phyloP scores from a whole-genome alignment of 2,113 vertebrate species.

The Perca fluviatilis region DNA sequence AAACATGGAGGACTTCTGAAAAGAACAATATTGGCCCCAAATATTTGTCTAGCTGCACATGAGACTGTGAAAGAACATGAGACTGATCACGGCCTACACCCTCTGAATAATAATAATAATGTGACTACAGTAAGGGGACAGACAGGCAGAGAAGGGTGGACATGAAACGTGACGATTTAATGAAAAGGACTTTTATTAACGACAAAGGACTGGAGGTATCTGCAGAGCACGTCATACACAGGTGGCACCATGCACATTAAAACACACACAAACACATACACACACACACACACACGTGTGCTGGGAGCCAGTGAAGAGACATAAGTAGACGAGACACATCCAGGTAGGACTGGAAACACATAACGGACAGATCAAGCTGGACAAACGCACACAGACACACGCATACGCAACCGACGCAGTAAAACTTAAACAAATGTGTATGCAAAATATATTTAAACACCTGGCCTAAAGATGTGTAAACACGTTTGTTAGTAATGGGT shows the following conservation, averaged over 20 bases:
- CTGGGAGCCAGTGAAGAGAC: slow-evolving; percentile 53
- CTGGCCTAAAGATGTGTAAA: background rate
- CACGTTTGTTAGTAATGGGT: background rate
- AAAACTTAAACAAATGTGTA: background rate
- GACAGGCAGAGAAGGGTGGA: too few relatives aligned
- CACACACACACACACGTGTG: background rate
- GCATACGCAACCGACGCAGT: slow-evolving; percentile 18
- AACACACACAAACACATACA: too few relatives aligned
- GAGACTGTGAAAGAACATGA: background rate
- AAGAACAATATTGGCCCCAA: background rate
- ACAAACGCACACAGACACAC: slow-evolving; percentile 27
- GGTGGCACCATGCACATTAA: slow-evolving; percentile 22
- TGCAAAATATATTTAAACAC: background rate
- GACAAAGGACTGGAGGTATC: slow-evolving; percentile 16
- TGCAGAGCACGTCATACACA: background rate
- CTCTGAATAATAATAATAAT: slow-evolving; percentile 11
- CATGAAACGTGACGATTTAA: slow-evolving; percentile 1
- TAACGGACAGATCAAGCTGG: slow-evolving; percentile 36
- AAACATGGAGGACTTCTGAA: background rate
- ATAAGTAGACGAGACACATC: slow-evolving; percentile 65
- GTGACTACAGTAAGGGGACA: background rate
- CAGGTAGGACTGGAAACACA: slow-evolving; percentile 51
- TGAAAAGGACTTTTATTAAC: slow-evolving; percentile 20
- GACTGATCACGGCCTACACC: background rate
- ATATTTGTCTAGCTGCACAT: background rate